Conservation (phyloP, 2,113 vertebrate species). For the Sorex fumeus region DNA sequence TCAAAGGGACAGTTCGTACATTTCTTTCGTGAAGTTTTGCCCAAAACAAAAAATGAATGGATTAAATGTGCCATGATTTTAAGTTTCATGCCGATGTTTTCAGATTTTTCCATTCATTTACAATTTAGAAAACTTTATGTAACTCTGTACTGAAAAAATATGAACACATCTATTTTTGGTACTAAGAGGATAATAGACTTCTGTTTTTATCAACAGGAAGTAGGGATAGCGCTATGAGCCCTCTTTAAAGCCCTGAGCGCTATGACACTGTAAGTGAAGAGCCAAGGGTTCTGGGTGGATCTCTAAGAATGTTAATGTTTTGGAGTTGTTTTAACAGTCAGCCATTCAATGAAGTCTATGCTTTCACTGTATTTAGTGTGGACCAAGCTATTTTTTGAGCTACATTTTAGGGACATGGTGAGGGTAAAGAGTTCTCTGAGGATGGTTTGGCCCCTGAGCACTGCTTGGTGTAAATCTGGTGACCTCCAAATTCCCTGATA, state of each 20-base stretch:
- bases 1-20: slow-evolving; percentile 93
- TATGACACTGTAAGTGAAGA: slow-evolving; percentile 35
- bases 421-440: slow-evolving; percentile 56
- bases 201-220: slow-evolving; percentile 34
- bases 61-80: slow-evolving; percentile 31
- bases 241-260: not conserved
- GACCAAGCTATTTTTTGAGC: slow-evolving; percentile 34
- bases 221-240: slow-evolving; percentile 24
- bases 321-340: not conserved
- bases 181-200: not conserved
- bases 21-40: slow-evolving; percentile 88
- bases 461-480: no score
- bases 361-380: not conserved
- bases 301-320: slow-evolving; percentile 46
- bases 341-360: not conserved
- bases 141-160: not conserved
- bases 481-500: no score
- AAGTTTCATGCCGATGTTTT: slow-evolving; percentile 13
- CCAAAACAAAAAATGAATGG: slow-evolving; percentile 34
- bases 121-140: slow-evolving; percentile 30
- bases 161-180: not conserved
- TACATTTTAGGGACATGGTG: not conserved
- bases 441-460: no score
- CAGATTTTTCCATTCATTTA: slow-evolving; percentile 55
- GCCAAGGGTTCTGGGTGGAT: slow-evolving; percentile 21